These are phyloP conservation scores for Nestor notabilis DNA, from an alignment of 2,113 vertebrate genomes.

Conservation along the genomic window DNA sequence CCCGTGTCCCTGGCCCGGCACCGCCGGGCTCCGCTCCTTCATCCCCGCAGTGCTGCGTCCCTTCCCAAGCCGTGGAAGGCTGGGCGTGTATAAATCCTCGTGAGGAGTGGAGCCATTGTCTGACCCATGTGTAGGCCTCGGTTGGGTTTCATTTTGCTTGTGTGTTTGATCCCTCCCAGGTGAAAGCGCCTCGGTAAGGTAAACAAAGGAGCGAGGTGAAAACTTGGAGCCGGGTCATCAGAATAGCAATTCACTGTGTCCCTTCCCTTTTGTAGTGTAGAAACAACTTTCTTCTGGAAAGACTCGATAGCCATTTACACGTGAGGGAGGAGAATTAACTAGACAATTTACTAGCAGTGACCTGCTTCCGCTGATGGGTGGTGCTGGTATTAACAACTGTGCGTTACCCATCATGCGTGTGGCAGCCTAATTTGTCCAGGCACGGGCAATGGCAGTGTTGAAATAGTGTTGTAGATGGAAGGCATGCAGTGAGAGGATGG, in stretches of 20 bases:
- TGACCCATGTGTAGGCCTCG: background rate
- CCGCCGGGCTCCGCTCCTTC: background rate
- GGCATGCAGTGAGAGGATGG: background rate
- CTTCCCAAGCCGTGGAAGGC: background rate
- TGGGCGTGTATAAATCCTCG: background rate
- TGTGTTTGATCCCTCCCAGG: background rate
- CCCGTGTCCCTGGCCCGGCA: background rate
- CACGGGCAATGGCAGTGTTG: background rate
- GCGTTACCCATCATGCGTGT: background rate
- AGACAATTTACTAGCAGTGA: conserved; percentile 13
- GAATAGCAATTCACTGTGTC: accelerated
- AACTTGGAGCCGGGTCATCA: background rate
- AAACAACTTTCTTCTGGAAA: background rate
- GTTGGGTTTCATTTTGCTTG: background rate
- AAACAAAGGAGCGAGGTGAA: background rate
- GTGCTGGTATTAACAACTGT: conserved; percentile 2
- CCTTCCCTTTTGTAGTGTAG: accelerated
- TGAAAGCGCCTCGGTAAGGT: background rate
- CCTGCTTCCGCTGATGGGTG: conserved; percentile 38
- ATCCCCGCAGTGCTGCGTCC: background rate
- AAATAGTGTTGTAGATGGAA: background rate
- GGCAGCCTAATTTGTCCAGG: conserved; percentile 19
- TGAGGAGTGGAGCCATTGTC: background rate
- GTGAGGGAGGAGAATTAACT: background rate
- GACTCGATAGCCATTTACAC: background rate